Evolutionary conservation across 2,888 invertebrate species (phyloP).

Genomic region (Pandemis heparana): DNA sequence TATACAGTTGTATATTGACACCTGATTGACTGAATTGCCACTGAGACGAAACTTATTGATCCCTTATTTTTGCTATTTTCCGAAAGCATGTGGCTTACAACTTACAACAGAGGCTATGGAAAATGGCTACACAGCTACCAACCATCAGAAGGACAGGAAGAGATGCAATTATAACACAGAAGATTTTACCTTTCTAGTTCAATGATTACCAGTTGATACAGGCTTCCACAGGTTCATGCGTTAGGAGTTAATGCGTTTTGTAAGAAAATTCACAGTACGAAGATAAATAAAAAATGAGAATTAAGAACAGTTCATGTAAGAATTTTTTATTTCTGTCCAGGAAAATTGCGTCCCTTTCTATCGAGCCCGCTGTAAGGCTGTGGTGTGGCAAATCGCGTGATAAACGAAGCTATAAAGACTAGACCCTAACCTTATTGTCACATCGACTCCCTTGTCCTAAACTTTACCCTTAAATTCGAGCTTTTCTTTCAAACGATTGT

Average conservation of each 20-base stretch:
- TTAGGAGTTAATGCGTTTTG: background rate
- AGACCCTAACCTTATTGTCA: conserved; percentile 82
- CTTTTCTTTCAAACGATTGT: conserved; percentile 67
- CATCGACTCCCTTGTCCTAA: conserved; percentile 70
- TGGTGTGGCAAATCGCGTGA: background rate
- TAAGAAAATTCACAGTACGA: background rate
- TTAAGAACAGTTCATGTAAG: background rate
- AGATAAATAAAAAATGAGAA: background rate
- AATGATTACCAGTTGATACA: no score
- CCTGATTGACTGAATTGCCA: background rate
- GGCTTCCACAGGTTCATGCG: no score
- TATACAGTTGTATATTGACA: background rate
- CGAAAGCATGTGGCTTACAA: background rate
- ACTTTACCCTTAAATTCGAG: conserved; percentile 78
- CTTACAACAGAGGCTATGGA: background rate
- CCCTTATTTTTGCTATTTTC: no score
- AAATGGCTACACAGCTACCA: background rate
- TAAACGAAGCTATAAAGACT: conserved; percentile 71
- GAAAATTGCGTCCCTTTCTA: conserved; percentile 43
- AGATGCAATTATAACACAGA: no score
- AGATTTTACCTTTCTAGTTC: no score
- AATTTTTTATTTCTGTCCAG: background rate
- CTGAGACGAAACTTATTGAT: background rate
- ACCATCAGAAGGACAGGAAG: no score
- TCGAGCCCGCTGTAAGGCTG: background rate